Evolutionary conservation across 2,888 invertebrate genomes (phyloP).

Genomic region (Calliopum simillimum): DNA sequence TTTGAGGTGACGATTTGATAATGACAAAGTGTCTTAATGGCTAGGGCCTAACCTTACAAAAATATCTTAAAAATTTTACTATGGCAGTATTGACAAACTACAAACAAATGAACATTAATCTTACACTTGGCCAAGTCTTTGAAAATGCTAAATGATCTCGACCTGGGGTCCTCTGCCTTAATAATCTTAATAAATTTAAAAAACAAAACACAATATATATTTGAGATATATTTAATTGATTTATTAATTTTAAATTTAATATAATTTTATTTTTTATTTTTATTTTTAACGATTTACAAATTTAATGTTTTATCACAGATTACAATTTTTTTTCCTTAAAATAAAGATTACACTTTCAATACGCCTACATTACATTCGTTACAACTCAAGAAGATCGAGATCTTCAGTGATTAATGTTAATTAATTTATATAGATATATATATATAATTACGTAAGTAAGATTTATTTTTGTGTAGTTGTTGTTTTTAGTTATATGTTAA

Average conservation of each 20-base stretch:
- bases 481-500: not conserved
- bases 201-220: conserved; percentile 1
- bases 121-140: too few relatives aligned
- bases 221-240: not conserved
- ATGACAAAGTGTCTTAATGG: too few relatives aligned
- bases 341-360: conserved; percentile 30
- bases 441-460: conserved; percentile 13
- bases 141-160: too few relatives aligned
- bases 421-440: conserved; percentile 1
- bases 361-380: conserved; percentile 36
- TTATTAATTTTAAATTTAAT: conserved; percentile 14
- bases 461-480: not conserved
- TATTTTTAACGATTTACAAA: conserved; percentile 40
- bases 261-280: conserved; percentile 24
- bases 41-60: too few relatives aligned
- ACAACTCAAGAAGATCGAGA: conserved; percentile 13
- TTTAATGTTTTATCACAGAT: conserved; percentile 43
- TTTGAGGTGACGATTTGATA: too few relatives aligned
- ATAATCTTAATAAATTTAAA: not conserved
- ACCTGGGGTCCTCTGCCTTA: too few relatives aligned
- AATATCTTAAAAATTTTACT: too few relatives aligned
- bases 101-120: too few relatives aligned
- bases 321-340: conserved; percentile 39
- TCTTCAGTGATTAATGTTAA: conserved; percentile 41
- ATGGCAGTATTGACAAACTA: too few relatives aligned